A percentile compares a stretch with the other conserved stretches of the same genome.
Conservation (phyloP, 2,888 invertebrate genomes). For the Gymnosoma rotundatum region DNA sequence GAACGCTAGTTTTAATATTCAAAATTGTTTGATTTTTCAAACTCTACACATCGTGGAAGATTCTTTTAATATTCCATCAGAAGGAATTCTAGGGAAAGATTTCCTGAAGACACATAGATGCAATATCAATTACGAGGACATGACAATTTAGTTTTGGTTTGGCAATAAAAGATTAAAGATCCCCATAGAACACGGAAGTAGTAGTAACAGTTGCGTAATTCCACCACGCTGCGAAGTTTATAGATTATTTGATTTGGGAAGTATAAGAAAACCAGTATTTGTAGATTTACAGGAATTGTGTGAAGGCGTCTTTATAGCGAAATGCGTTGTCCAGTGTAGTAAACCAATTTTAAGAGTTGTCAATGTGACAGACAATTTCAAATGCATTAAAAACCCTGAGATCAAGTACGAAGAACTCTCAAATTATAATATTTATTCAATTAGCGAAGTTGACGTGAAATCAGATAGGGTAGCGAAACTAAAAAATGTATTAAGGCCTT, state of each 20-base stretch:
- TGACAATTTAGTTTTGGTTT: no score
- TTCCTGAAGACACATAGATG: slow-evolving; percentile 1
- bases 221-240: no score
- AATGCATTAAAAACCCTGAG: background rate
- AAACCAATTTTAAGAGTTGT: background rate
- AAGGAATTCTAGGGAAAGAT: slow-evolving; percentile 10
- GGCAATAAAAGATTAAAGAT: no score
- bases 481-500: background rate
- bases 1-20: background rate
- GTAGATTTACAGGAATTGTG: slow-evolving; percentile 3
- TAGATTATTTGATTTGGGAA: no score
- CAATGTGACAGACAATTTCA: background rate
- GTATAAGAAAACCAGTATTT: background rate
- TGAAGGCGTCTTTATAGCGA: background rate
- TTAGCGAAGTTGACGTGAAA: background rate
- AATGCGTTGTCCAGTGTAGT: background rate
- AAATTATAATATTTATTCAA: background rate
- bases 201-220: no score
- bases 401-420: background rate
- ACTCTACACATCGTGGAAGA: no score
- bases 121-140: background rate
- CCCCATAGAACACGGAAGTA: no score
- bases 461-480: background rate
- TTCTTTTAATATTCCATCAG: background rate
- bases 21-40: no score